Percentiles rank a stretch among this genome's conserved stretches.
Conservation (phyloP, 1,140 invertebrate species). For the Heliconius eleuchia region DNA sequence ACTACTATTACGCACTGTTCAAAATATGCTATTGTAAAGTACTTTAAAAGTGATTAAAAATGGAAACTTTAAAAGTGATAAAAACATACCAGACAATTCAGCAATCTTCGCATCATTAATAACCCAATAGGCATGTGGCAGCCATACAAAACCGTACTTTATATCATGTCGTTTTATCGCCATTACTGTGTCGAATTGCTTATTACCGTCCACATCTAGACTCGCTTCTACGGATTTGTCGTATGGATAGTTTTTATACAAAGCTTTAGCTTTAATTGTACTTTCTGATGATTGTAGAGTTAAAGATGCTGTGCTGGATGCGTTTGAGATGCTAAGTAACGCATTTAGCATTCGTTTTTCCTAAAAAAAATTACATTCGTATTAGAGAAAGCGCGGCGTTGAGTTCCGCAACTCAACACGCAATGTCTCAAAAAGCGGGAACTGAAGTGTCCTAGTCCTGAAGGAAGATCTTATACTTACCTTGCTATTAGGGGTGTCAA, state of each 20-base stretch:
- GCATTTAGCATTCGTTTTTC: conserved; percentile 77
- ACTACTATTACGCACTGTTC: too few species aligned
- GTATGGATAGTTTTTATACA: conserved; percentile 84
- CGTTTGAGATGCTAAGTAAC: conserved; percentile 59
- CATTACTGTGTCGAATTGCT: conserved; percentile 85
- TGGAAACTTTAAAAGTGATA: not conserved
- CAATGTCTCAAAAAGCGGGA: too few species aligned
- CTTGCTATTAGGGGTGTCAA: conserved; percentile 83
- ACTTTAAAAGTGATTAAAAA: too few species aligned
- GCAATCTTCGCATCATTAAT: conserved; percentile 85
- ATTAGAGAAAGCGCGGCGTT: too few species aligned
- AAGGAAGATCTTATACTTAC: conserved; percentile 48
- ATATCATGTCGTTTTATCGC: conserved; percentile 77
- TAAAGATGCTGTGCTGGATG: conserved; percentile 75
- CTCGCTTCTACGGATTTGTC: conserved; percentile 85
- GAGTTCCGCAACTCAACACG: too few species aligned
- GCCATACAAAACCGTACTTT: conserved; percentile 84
- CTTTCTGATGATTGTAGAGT: conserved; percentile 84
- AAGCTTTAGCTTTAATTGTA: conserved; percentile 83
- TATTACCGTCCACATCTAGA: conserved; percentile 86
- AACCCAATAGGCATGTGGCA: conserved; percentile 84
- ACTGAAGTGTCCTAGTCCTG: too few species aligned
- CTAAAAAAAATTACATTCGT: conserved; percentile 41
- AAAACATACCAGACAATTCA: conserved; percentile 83
- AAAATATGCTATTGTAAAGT: too few species aligned